Evolutionary conservation across 53 echinoderm and acorn worm genomes (phyloP), one percentile per base, ranked within the genome.

Genomic region (Zoroaster sp.): DNA sequence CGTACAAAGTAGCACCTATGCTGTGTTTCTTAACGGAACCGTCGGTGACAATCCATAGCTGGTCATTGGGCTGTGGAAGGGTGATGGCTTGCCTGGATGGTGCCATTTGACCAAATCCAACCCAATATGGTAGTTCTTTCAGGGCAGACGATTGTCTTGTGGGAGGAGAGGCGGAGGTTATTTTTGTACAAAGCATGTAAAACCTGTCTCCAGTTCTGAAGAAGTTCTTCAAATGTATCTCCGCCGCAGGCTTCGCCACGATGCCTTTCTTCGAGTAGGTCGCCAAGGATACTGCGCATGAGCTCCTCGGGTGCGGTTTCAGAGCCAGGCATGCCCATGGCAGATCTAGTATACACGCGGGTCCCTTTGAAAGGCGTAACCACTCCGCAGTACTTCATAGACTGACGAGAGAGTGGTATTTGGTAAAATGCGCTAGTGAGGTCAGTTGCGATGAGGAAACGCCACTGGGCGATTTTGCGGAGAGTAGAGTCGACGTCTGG

Each of bases 301-400:
- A n/a, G 88, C 55, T 94, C 91, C 35, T 94, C 91, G 17, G 83
- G 75, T 6, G 91, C 91, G 13, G 94, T 91, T 51, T 87, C 87
- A 25, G 74, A 87, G 4, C 75, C 75, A 32, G 75, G 87, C 75
- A 75, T 87, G 34, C 75, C 87, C 54, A 74, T 74, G 11, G 87
- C 74, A 40, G 39, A 71, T 52, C 52, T 49, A 15, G 75, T 75
- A 51, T 87, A 87, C 17, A 87, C 87, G 20, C 87, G 28, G 14
- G 73, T 53, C 30, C 87, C 87, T 13, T 73, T 33, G 39, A 75
- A 74, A 17, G 87, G 59, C 5, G 87, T 87, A 23, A 15, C 74
- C 10, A 87, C 87, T 17, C 87, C 75, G n/a, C 87, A 87, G 52
- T 87, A 87, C 33, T 87, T 87, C 54, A 37, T 87, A 1, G 87